Evolutionary conservation across 1,140 invertebrate species (phyloP), one percentile per base, ranked within the genome.

Genomic region (Lasaia peninsularis): DNA sequence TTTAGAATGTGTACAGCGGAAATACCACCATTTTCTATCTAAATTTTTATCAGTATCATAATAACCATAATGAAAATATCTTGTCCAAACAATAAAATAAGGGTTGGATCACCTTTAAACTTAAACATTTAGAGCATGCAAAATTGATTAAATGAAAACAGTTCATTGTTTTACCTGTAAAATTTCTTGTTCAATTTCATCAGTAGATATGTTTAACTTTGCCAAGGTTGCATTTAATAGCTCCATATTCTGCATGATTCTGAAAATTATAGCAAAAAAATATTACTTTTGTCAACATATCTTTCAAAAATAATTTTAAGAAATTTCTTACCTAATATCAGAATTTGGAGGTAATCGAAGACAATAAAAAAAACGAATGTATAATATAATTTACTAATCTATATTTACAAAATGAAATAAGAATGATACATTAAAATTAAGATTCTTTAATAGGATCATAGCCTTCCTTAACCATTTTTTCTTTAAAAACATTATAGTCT

Each of bases 401-500:
- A 44, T 82, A 88, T 84, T 73, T 86, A 86, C 80, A 85, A 67
- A 67, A 63, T 60, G n/a, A n/a, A n/a, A n/a, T 69, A 56, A 66
- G 65, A 64, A 51, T 65, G 63, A 57, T 60, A 70, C 48, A 73
- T 58, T 55, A 56, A 52, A 62, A 69, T 71, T 62, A 54, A 52
- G 52, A 59, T 44, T 86, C 78, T 76, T 89, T 85, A 49, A 93
- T 84, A 55, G 94, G 94, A 86, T 96, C 94, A 91, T 93, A 97
- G 86, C 96, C 96, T 69, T 95, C 92, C 73, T 93, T 93, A 80
- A 97, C 94, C 82, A 98, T 94, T 91, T 94, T 94, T 69, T 95
- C 93, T 90, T 97, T 97, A 84, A 96, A 98, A 76, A 96, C 92
- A 71, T 96, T 90, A 88, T 97, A 98, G 66, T 94, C 93, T 80